These are phyloP conservation scores for Sebastolobus alascanus DNA, from an alignment of 2,797 vertebrate species.

Conservation along the genomic window DNA sequence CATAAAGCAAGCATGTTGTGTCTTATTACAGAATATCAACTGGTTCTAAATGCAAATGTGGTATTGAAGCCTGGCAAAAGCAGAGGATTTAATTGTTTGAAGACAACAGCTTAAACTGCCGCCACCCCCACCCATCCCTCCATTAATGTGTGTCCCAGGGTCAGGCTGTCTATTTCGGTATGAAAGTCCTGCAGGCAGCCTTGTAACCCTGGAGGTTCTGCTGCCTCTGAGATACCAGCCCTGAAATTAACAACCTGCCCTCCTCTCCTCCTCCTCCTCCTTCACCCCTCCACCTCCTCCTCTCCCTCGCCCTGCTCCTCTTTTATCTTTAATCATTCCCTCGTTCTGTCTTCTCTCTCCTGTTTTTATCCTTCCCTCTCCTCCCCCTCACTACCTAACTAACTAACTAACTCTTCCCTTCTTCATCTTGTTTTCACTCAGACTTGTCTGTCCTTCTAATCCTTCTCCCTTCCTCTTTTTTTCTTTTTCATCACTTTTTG, in stretches of 20 bases:
- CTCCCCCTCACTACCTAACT: not conserved
- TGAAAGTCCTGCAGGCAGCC: constrained; percentile 52
- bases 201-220: constrained; percentile 67
- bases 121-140: not conserved
- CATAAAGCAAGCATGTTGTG: not conserved
- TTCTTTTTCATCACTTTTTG: constrained; percentile 8
- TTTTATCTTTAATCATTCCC: constrained; percentile 13
- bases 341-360: not conserved
- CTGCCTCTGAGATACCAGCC: constrained; percentile 70
- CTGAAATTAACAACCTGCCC: constrained; percentile 62
- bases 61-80: not conserved
- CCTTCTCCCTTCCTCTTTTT: not conserved
- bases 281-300: constrained; percentile 8
- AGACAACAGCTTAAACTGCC: constrained; percentile 25
- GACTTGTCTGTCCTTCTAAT: not conserved
- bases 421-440: not conserved
- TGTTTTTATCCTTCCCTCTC: not conserved
- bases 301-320: not conserved
- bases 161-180: constrained; percentile 53
- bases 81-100: constrained; percentile 2
- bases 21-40: not conserved
- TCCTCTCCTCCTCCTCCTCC: not conserved
- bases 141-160: constrained; percentile 27
- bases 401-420: not conserved
- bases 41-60: constrained; percentile 18